These are phyloP conservation scores for Taxidea taxus DNA, from an alignment of 2,113 vertebrate species.

Conservation along the genomic window DNA sequence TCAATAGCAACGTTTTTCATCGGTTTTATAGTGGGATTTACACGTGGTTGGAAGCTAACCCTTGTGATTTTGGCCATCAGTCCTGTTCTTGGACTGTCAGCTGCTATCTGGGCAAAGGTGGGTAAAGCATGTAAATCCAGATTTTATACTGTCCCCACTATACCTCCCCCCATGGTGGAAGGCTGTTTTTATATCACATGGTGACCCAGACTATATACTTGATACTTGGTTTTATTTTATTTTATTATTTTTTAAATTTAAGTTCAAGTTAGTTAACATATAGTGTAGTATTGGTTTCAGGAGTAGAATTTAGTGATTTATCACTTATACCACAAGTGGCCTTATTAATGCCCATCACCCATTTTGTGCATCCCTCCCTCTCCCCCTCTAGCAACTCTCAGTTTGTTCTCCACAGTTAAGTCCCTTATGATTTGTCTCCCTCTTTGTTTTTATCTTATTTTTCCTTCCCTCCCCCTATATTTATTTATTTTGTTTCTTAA, in stretches of 20 bases:
- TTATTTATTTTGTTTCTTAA: neutral
- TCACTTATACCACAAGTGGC: neutral
- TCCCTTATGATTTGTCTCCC: neutral
- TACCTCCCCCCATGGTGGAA: neutral
- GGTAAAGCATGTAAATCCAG: conserved; percentile 13
- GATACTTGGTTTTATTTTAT: neutral
- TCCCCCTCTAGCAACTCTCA: neutral
- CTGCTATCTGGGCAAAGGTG: conserved; percentile 92
- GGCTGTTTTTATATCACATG: neutral
- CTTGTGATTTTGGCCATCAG: conserved; percentile 95
- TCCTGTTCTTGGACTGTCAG: conserved; percentile 90
- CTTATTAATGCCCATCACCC: neutral
- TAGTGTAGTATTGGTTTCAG: neutral
- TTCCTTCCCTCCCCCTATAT: neutral
- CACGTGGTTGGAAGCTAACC: conserved; percentile 95
- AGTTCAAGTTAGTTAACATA: neutral
- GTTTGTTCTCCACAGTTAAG: neutral
- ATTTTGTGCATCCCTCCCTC: neutral
- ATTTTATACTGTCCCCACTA: neutral
- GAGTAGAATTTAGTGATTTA: neutral
- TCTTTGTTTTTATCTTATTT: neutral
- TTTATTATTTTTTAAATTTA: neutral
- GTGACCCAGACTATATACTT: neutral
- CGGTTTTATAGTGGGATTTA: conserved; percentile 91
- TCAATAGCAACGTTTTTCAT: conserved; percentile 85